These are phyloP conservation scores for Rhyzopertha dominica DNA, from an alignment of 1,140 invertebrate species.

Conservation along the genomic window DNA sequence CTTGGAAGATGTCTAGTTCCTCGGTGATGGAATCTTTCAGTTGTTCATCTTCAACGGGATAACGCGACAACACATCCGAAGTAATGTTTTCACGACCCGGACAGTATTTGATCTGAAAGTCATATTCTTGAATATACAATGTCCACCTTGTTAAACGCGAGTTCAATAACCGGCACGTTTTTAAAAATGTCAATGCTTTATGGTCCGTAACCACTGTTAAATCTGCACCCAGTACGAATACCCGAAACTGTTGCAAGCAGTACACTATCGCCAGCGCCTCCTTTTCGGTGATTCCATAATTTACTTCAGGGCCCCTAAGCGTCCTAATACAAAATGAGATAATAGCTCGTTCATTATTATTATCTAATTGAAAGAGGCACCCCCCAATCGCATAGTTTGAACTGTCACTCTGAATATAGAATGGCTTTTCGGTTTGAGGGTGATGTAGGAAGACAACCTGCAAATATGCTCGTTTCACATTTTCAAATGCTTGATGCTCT, in stretches of 20 bases:
- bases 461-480: slow-evolving; percentile 3
- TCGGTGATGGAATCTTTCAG: too few species aligned
- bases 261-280: slow-evolving; percentile 23
- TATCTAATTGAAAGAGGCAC: not conserved
- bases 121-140: slow-evolving; percentile 43
- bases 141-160: slow-evolving; percentile 45
- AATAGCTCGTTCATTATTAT: not conserved
- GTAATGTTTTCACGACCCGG: slow-evolving; percentile 19
- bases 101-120: slow-evolving; percentile 41
- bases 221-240: slow-evolving; percentile 2
- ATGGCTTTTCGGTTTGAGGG: not conserved
- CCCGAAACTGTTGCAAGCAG: slow-evolving; percentile 11
- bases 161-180: slow-evolving; percentile 38
- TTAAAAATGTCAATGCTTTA: slow-evolving; percentile 44
- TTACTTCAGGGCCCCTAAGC: not conserved
- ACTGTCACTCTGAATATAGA: slow-evolving; percentile 8
- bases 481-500: slow-evolving; percentile 1
- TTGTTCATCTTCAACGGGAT: slow-evolving; percentile 14
- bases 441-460: not conserved
- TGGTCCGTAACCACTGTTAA: slow-evolving; percentile 46
- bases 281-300: slow-evolving; percentile 17
- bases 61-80: slow-evolving; percentile 26
- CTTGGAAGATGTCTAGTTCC: too few species aligned
- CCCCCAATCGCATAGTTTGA: slow-evolving; percentile 8
- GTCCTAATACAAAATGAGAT: not conserved